phyloP scores from a whole-genome alignment of 1,140 invertebrate genomes.

The Drosophila melanica region DNA sequence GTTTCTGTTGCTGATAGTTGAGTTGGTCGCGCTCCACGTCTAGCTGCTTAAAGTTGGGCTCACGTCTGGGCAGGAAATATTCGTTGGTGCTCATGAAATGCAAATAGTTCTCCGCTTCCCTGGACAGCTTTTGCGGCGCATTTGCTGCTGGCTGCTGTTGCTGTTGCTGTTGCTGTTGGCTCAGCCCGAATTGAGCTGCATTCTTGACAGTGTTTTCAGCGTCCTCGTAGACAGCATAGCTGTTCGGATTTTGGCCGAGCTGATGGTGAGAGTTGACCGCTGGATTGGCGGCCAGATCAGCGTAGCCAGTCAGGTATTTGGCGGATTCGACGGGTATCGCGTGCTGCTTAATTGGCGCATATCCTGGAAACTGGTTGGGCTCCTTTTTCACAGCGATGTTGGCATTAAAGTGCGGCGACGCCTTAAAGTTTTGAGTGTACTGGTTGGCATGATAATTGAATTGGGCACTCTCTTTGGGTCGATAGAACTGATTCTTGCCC shows the following conservation, averaged over 20 bases:
- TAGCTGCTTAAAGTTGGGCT: constrained; percentile 72
- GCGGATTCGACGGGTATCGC: constrained; percentile 63
- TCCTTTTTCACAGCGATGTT: constrained; percentile 56
- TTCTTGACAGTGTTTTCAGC: constrained; percentile 45
- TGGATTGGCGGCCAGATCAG: constrained; percentile 32
- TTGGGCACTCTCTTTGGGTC: constrained; percentile 31
- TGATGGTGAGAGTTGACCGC: constrained; percentile 11
- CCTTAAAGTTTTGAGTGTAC: constrained; percentile 73
- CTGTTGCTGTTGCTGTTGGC: constrained; percentile 29
- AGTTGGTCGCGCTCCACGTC: constrained; percentile 63
- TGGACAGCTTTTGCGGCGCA: constrained; percentile 41
- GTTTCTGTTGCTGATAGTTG: constrained; percentile 41
- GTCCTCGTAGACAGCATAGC: constrained; percentile 77
- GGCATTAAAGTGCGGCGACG: constrained; percentile 67
- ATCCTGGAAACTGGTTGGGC: constrained; percentile 34
- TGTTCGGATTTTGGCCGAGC: constrained; percentile 27
- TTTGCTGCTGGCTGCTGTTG: not conserved
- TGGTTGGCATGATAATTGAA: constrained; percentile 56
- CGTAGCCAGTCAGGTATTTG: constrained; percentile 43
- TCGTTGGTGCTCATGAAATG: constrained; percentile 80
- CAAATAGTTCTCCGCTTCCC: constrained; percentile 73
- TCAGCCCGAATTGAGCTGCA: constrained; percentile 12
- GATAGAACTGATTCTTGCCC: constrained; percentile 63
- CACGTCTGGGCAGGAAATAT: constrained; percentile 72
- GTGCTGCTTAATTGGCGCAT: constrained; percentile 56